Conservation (phyloP, 2,888 invertebrate species). For the Hylaea fasciaria region DNA sequence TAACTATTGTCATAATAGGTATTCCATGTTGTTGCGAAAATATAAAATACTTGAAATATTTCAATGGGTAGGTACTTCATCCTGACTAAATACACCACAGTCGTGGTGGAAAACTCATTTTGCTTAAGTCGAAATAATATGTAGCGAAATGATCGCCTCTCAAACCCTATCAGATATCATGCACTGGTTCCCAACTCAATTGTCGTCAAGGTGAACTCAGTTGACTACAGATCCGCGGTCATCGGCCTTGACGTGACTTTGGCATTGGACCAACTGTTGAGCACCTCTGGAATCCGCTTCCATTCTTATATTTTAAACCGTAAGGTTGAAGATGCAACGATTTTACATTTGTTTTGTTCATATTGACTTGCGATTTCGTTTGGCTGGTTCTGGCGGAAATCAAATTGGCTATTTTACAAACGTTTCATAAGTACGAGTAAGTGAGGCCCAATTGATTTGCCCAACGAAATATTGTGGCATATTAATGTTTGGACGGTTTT, state of each 20-base stretch:
- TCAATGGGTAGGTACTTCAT: too few relatives aligned
- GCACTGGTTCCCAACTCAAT: conserved; percentile 37
- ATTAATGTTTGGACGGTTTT: too few relatives aligned
- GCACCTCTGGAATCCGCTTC: conserved; percentile 33
- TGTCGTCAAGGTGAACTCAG: conserved; percentile 56
- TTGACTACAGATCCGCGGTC: conserved; percentile 56
- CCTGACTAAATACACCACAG: too few relatives aligned
- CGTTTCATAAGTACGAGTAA: neutral
- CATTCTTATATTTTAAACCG: conserved; percentile 23
- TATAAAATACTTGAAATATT: too few relatives aligned
- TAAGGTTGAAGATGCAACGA: conserved; percentile 26
- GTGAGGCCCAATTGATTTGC: too few relatives aligned
- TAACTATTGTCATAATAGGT: too few relatives aligned
- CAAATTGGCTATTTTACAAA: conserved; percentile 26
- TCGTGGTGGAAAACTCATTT: too few relatives aligned
- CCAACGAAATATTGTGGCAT: too few relatives aligned
- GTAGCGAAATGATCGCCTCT: neutral
- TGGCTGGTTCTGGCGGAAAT: conserved; percentile 41
- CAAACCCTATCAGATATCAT: neutral
- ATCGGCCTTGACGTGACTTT: conserved; percentile 63
- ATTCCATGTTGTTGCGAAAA: too few relatives aligned
- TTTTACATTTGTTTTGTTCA: neutral
- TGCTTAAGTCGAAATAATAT: neutral
- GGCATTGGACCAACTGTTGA: conserved; percentile 57
- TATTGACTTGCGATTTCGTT: conserved; percentile 22